Conservation (phyloP, 2,888 invertebrate genomes). For the Dicyrtoma fusca region DNA sequence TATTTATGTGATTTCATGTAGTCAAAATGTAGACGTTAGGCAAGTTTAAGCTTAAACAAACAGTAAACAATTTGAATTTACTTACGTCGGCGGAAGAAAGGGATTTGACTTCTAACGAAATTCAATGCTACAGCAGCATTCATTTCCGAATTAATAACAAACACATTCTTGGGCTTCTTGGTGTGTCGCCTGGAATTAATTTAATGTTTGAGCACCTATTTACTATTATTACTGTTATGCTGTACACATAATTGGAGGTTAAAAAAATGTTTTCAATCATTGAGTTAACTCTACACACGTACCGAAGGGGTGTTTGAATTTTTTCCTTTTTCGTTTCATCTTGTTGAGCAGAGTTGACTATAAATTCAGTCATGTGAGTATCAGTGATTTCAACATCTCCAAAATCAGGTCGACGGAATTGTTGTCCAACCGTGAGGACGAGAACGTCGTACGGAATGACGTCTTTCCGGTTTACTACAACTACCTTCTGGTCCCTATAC, state of each 20-base stretch:
- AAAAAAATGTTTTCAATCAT: neutral
- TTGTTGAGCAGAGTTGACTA: conserved; percentile 38
- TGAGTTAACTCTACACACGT: neutral
- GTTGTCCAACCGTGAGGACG: conserved; percentile 50
- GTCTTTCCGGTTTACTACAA: conserved; percentile 61
- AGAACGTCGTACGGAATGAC: conserved; percentile 53
- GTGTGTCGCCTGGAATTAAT: conserved; percentile 41
- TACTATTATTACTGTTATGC: no score
- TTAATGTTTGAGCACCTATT: conserved; percentile 6
- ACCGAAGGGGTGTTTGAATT: conserved; percentile 35
- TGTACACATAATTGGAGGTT: no score
- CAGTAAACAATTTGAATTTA: neutral
- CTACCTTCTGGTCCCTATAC: conserved; percentile 65
- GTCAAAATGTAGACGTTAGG: no score
- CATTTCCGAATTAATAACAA: conserved; percentile 65
- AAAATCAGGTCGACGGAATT: conserved; percentile 51
- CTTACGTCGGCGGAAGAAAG: conserved; percentile 17
- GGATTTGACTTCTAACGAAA: conserved; percentile 52
- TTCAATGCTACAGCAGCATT: conserved; percentile 62
- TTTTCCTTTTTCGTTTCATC: conserved; percentile 32
- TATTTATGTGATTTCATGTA: no score
- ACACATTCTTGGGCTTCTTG: conserved; percentile 66
- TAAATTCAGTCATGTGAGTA: conserved; percentile 44
- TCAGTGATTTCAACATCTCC: conserved; percentile 52
- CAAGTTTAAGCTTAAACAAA: neutral